These are phyloP conservation scores for Drosophila teissieri DNA, from an alignment of 1,140 invertebrate genomes.

Conservation along the genomic window DNA sequence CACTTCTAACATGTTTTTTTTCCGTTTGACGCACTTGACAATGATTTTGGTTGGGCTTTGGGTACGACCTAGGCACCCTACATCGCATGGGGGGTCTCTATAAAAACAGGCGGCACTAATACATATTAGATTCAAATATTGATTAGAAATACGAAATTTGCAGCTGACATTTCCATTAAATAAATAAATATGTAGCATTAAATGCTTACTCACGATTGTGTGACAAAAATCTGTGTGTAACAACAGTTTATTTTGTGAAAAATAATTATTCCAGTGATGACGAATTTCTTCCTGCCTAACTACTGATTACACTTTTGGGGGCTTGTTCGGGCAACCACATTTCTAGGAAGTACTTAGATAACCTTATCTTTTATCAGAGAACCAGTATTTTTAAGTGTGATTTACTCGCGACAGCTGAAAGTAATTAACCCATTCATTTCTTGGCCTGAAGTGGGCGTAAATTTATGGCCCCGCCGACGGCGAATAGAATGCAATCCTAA, in stretches of 20 bases:
- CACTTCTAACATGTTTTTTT: conserved; percentile 22
- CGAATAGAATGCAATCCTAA: background rate
- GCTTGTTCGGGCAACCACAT: conserved; percentile 20
- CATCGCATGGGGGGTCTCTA: conserved; percentile 11
- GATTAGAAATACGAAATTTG: conserved; percentile 20
- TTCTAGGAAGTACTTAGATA: conserved; percentile 27
- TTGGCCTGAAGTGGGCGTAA: background rate
- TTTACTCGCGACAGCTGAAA: conserved; percentile 19
- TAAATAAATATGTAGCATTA: background rate
- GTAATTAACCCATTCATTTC: conserved; percentile 24
- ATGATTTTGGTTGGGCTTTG: conserved; percentile 11
- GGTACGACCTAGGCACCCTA: background rate
- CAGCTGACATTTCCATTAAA: conserved; percentile 3
- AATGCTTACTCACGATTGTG: conserved; percentile 11
- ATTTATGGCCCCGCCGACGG: background rate
- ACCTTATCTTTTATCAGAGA: conserved; percentile 11
- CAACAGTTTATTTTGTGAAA: background rate
- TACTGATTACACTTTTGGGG: conserved; percentile 33
- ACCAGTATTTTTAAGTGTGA: conserved; percentile 9
- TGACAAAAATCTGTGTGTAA: background rate
- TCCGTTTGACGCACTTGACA: conserved; percentile 55
- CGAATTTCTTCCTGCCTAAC: conserved; percentile 10
- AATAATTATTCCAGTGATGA: background rate
- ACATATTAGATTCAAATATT: background rate
- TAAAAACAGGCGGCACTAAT: conserved; percentile 4